Percentiles rank a stretch among this genome's conserved stretches.
Evolutionary conservation across 2,888 invertebrate genomes (phyloP).

Genomic region (Beris morrisii): DNA sequence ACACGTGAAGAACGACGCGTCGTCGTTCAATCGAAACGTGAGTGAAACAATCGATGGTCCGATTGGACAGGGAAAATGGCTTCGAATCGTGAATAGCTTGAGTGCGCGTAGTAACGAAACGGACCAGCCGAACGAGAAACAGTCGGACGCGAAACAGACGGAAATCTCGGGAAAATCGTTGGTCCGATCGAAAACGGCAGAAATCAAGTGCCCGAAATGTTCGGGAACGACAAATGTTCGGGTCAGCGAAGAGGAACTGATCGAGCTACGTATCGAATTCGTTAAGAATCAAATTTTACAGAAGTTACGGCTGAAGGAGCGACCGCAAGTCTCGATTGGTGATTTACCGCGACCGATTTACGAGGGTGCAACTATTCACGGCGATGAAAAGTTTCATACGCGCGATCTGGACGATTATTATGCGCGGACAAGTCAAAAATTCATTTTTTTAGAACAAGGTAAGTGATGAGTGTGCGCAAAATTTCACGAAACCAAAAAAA

Average conservation of each 20-base stretch:
- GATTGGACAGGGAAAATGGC: too few species aligned
- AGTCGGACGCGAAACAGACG: not conserved
- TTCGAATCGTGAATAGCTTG: too few species aligned
- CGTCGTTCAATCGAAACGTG: too few species aligned
- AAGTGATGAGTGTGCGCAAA: slow-evolving; percentile 42
- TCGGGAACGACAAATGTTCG: slow-evolving; percentile 41
- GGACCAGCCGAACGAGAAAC: not conserved
- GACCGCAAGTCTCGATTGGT: slow-evolving; percentile 62
- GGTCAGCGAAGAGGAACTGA: slow-evolving; percentile 63
- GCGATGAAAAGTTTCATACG: slow-evolving; percentile 47
- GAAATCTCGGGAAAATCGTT: not conserved
- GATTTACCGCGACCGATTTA: slow-evolving; percentile 75
- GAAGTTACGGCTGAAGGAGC: slow-evolving; percentile 75
- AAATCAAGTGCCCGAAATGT: slow-evolving; percentile 50
- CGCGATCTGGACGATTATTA: slow-evolving; percentile 75
- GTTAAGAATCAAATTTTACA: slow-evolving; percentile 83
- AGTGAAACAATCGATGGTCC: too few species aligned
- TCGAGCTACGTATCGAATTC: slow-evolving; percentile 73
- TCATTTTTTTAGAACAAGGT: slow-evolving; percentile 81
- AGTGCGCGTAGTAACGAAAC: too few species aligned
- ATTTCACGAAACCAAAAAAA: too few species aligned
- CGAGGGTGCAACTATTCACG: slow-evolving; percentile 65
- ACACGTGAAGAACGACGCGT: too few species aligned
- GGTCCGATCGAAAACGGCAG: not conserved
- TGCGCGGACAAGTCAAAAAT: slow-evolving; percentile 81